Percentiles rank a stretch among this genome's conserved stretches.
These are phyloP conservation scores for Heliconius nattereri DNA, from an alignment of 1,140 invertebrate genomes.

Conservation along the genomic window DNA sequence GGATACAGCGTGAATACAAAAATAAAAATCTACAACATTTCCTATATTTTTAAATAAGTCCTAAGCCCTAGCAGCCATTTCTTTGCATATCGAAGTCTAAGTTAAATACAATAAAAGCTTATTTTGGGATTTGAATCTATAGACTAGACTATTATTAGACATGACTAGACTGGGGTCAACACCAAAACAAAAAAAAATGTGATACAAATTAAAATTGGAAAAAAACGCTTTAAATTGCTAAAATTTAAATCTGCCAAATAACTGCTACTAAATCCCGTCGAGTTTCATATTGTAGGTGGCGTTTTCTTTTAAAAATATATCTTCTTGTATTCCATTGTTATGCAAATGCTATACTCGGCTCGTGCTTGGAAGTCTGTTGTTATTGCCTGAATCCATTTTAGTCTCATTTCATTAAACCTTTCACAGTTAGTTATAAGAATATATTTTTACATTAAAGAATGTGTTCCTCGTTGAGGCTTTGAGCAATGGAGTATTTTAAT, in stretches of 20 bases:
- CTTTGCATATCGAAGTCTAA: too few species aligned
- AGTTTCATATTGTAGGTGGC: constrained; percentile 38
- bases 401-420: constrained; percentile 42
- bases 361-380: constrained; percentile 43
- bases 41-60: too few species aligned
- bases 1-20: too few species aligned
- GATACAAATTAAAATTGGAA: background rate
- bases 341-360: constrained; percentile 47
- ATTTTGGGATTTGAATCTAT: too few species aligned
- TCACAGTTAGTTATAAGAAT: constrained; percentile 13
- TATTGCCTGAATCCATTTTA: constrained; percentile 45
- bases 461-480: background rate
- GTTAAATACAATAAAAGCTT: too few species aligned
- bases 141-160: too few species aligned
- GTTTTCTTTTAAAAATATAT: constrained; percentile 54
- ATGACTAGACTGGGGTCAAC: too few species aligned
- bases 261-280: constrained; percentile 44
- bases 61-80: too few species aligned
- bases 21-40: too few species aligned
- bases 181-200: too few species aligned
- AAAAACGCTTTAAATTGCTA: background rate
- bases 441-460: background rate
- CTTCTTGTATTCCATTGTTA: constrained; percentile 58
- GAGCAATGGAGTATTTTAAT: too few species aligned
- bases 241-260: background rate